Conservation (phyloP, 2,797 vertebrate genomes). For the Anomalospiza imberbis region DNA sequence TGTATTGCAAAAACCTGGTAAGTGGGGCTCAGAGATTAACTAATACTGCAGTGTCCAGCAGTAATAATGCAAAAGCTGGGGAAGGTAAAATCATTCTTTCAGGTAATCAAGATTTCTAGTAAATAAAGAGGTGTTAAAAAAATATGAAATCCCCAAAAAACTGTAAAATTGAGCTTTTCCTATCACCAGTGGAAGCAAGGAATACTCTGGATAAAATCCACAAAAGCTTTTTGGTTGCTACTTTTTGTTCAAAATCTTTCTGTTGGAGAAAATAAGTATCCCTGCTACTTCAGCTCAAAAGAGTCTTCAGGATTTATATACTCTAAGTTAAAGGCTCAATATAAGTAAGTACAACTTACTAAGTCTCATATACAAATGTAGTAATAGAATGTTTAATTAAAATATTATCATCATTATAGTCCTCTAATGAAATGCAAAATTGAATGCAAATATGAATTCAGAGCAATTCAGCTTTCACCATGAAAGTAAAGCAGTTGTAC, state of each 20-base stretch:
- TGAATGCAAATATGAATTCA: background rate
- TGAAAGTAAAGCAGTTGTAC: background rate
- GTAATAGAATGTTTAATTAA: background rate
- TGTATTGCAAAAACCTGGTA: background rate
- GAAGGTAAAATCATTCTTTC: background rate
- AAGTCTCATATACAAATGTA: background rate
- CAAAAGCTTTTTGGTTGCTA: background rate
- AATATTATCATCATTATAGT: background rate
- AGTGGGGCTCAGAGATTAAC: background rate
- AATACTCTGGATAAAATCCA: background rate
- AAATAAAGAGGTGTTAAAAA: background rate
- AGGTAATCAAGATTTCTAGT: background rate
- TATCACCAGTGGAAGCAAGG: background rate
- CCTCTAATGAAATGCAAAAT: background rate
- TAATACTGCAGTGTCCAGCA: background rate
- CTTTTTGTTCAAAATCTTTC: background rate
- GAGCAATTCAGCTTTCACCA: background rate
- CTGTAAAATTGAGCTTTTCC: background rate
- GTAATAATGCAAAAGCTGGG: background rate
- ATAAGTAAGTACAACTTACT: background rate
- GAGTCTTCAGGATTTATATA: background rate
- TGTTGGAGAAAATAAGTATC: background rate
- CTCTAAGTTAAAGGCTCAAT: background rate
- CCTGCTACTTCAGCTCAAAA: background rate
- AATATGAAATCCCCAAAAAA: background rate